Percentiles rank a stretch among this genome's conserved stretches.
Conservation (phyloP, 2,888 invertebrate genomes). For the Tortricodes alternella region DNA sequence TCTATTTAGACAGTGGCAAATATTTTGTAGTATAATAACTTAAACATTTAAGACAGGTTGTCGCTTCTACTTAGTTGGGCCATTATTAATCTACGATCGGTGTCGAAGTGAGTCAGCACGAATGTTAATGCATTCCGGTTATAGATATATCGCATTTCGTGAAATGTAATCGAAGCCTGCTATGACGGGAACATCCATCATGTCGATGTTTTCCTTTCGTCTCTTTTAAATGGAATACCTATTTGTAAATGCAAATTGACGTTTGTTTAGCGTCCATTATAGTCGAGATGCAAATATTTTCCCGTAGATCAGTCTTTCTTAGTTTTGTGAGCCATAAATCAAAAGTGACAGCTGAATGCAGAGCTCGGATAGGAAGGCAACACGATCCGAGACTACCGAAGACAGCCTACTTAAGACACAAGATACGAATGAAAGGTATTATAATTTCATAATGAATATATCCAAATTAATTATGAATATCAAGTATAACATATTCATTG, state of each 20-base stretch:
- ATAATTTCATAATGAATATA: too few relatives aligned
- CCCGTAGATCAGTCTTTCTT: conserved; percentile 16
- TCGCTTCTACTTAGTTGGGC: not conserved
- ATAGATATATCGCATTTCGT: conserved; percentile 69
- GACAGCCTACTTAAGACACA: too few relatives aligned
- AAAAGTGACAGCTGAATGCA: conserved; percentile 10
- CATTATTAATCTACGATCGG: conserved; percentile 37
- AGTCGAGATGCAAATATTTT: conserved; percentile 27
- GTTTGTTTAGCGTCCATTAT: conserved; percentile 46
- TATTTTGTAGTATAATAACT: not conserved
- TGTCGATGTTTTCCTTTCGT: conserved; percentile 55
- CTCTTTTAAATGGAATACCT: conserved; percentile 62
- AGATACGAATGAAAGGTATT: too few relatives aligned
- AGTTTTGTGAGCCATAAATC: conserved; percentile 20
- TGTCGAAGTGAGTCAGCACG: conserved; percentile 50
- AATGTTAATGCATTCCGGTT: conserved; percentile 74
- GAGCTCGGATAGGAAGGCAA: not conserved
- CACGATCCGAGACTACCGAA: not conserved
- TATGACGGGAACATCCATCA: conserved; percentile 68
- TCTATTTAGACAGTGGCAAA: too few relatives aligned
- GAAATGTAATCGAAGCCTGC: conserved; percentile 62
- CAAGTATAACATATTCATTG: too few relatives aligned
- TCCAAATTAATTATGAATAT: too few relatives aligned
- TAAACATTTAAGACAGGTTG: not conserved
- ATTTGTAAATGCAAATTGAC: conserved; percentile 63